These are phyloP conservation scores for Drosophila ezoana DNA, from an alignment of 2,888 invertebrate species.

Conservation along the genomic window DNA sequence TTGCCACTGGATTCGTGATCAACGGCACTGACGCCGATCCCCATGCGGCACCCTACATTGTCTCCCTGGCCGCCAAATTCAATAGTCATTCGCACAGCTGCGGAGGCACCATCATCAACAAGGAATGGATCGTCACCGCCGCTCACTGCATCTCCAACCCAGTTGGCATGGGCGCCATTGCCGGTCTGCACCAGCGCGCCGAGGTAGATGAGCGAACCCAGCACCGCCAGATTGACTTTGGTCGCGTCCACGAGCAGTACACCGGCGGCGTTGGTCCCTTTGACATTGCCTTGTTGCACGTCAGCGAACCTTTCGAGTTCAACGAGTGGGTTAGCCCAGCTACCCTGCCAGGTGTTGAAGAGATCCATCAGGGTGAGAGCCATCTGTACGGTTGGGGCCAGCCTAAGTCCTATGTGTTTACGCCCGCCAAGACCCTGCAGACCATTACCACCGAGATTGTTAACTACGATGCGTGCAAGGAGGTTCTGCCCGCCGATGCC, in stretches of 20 bases:
- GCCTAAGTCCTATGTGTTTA: constrained; percentile 61
- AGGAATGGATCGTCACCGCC: constrained; percentile 84
- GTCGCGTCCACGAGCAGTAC: constrained; percentile 79
- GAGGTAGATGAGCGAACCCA: constrained; percentile 69
- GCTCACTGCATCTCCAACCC: constrained; percentile 81
- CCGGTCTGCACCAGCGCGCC: constrained; percentile 83
- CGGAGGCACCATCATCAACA: constrained; percentile 85
- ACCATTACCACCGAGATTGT: constrained; percentile 79
- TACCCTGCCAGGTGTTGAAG: constrained; percentile 77
- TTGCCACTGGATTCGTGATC: constrained; percentile 78
- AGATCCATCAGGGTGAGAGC: constrained; percentile 72
- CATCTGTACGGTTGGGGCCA: constrained; percentile 86
- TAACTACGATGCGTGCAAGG: constrained; percentile 67
- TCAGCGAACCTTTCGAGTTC: constrained; percentile 72
- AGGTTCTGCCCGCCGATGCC: constrained; percentile 57
- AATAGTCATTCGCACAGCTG: constrained; percentile 83
- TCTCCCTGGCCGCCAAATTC: constrained; percentile 80
- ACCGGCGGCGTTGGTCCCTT: constrained; percentile 84
- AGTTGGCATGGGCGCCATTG: constrained; percentile 81
- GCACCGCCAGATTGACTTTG: constrained; percentile 70
- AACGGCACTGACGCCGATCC: constrained; percentile 83
- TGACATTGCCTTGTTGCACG: constrained; percentile 86
- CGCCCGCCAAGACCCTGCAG: constrained; percentile 72
- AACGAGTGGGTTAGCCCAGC: constrained; percentile 82
- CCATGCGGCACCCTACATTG: constrained; percentile 85